These are phyloP conservation scores for Hipposideros armiger DNA, from an alignment of 2,113 vertebrate genomes.

Conservation along the genomic window DNA sequence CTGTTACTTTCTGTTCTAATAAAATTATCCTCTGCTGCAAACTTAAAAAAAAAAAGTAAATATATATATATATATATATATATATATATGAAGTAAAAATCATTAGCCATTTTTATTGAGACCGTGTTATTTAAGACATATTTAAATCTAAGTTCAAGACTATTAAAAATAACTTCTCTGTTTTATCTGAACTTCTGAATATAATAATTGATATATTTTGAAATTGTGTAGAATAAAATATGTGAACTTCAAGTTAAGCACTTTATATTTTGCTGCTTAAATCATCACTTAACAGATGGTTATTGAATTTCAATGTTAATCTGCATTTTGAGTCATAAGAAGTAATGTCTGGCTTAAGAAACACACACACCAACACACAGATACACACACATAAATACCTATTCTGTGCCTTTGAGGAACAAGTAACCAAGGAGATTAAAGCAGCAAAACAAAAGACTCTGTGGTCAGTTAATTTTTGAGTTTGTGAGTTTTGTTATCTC, in stretches of 20 bases:
- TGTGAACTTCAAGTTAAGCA: background rate
- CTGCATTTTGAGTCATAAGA: background rate
- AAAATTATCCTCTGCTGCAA: too few relatives aligned
- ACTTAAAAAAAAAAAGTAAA: background rate
- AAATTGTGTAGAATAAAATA: slow-evolving; percentile 12
- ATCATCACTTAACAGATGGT: background rate
- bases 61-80: background rate
- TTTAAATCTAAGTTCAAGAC: background rate
- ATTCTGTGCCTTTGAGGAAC: background rate
- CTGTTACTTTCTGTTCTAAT: too few relatives aligned
- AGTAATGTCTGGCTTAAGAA: background rate
- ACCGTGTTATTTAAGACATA: background rate
- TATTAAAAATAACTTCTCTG: slow-evolving; percentile 37
- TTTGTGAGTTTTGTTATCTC: background rate
- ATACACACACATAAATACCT: background rate
- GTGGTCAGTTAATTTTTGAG: background rate
- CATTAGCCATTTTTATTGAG: background rate
- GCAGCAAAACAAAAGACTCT: background rate
- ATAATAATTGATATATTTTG: slow-evolving; percentile 41
- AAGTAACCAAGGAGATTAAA: background rate
- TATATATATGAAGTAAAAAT: background rate
- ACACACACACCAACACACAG: background rate
- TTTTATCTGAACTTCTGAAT: slow-evolving; percentile 35
- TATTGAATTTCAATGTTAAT: background rate
- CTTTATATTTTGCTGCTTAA: slow-evolving; percentile 23